Base-by-base conservation (phyloP, 2,888 invertebrate species). In the Aplocera efformata region DNA sequence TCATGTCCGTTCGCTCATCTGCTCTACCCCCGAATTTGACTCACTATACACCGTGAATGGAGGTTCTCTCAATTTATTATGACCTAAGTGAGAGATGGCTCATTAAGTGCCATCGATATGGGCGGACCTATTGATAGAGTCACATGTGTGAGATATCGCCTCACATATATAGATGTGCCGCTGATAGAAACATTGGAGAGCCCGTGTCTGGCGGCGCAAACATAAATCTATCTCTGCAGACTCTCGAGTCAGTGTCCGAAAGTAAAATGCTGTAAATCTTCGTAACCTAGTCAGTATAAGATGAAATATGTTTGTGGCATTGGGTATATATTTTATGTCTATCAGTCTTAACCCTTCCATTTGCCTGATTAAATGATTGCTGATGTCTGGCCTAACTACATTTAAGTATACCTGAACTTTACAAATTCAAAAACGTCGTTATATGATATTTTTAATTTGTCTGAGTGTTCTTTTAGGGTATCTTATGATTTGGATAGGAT, bases 1-100 rank as follows among this genome's bases (percentile, higher is more conserved):
- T 80, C 82, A 83, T 81, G 74, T 83, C 78, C 78, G 67, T 44
- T 55, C 59, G 46, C 67, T 58, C 76, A 75, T 75, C 46, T 50
- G 41, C 50, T 63, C 56, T 33, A 38, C 58, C 56, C 56, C 56
- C 4, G 34, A 35, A 7, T 39, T 39, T 21, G 38, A 39, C 1
- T 31, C 31, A 32, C 39, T 44, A 23, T 38, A 39, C 43, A 44
- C 38, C 39, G 30, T 39, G 38, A 20, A 11, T 20, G 8, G n/a
- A 25, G 1, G 17, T 10, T 27, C 26, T 21, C 25, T 10, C 11
- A 9, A 10, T 31, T 32, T 13, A 30, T 31, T 21, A 29, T 48
- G 44, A 42, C 42, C 25, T 34, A 38, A 40, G 37, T 32, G 30
- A 36, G 29, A 39, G 39, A 42, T 39, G 32, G 41, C 31, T 40